These are phyloP conservation scores for Elephantulus edwardii DNA, from an alignment of 2,113 vertebrate species.

Conservation along the genomic window DNA sequence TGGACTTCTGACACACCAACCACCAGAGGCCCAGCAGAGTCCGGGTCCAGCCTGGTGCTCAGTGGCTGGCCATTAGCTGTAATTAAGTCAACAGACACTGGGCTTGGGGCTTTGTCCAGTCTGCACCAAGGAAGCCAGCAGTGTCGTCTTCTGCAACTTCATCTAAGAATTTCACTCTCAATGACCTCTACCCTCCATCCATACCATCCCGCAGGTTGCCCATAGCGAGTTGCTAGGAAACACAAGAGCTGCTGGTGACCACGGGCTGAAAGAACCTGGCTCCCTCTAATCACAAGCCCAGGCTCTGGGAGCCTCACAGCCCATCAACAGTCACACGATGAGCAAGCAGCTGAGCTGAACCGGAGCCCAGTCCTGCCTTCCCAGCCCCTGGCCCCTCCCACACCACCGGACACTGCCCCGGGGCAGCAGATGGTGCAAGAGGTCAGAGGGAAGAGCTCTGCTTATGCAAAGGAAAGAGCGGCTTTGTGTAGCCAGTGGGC, in stretches of 20 bases:
- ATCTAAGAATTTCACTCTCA: not conserved
- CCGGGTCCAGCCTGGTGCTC: too few relatives aligned
- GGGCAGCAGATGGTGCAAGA: not conserved
- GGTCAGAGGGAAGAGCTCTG: not conserved
- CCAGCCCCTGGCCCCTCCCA: not conserved
- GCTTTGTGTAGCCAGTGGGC: not conserved
- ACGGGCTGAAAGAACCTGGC: not conserved
- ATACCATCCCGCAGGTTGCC: not conserved
- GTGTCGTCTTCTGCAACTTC: rapidly evolving
- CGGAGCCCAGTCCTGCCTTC: not conserved
- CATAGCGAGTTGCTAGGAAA: not conserved
- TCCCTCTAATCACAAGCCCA: not conserved
- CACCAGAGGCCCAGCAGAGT: too few relatives aligned
- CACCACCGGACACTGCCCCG: not conserved
- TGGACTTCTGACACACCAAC: too few relatives aligned
- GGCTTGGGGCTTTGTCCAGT: too few relatives aligned
- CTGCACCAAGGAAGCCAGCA: not conserved
- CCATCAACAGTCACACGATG: rapidly evolving
- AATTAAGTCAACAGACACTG: too few relatives aligned
- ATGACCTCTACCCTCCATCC: rapidly evolving
- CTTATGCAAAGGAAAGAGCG: not conserved
- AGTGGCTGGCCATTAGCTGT: too few relatives aligned
- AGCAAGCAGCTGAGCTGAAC: not conserved
- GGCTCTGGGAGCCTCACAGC: not conserved
- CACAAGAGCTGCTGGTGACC: not conserved